phyloP scores from a whole-genome alignment of 2,113 vertebrate genomes.

The Stegostoma tigrinum region DNA sequence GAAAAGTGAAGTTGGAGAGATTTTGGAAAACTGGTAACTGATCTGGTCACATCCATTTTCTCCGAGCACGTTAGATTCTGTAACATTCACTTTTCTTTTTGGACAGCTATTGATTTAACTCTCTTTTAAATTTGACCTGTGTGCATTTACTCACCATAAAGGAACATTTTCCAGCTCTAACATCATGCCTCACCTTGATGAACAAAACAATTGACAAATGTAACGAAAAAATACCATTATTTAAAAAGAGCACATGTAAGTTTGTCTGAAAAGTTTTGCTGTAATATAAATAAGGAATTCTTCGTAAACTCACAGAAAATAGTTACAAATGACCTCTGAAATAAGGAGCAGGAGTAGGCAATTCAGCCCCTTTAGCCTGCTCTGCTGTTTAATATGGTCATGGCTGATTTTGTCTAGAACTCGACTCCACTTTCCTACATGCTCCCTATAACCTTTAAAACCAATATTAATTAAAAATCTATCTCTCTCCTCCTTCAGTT shows the following conservation, averaged over 20 bases:
- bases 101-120: background rate
- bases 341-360: too few species aligned
- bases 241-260: background rate
- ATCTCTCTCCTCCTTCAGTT: too few species aligned
- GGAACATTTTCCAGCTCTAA: background rate
- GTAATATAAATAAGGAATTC: too few species aligned
- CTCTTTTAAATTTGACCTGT: background rate
- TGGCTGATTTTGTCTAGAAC: too few species aligned
- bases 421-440: too few species aligned
- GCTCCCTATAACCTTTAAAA: too few species aligned
- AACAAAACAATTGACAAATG: background rate
- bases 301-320: too few species aligned
- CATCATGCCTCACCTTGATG: background rate
- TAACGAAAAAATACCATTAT: background rate
- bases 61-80: background rate
- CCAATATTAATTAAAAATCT: too few species aligned
- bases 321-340: too few species aligned
- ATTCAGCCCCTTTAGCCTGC: too few species aligned
- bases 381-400: too few species aligned
- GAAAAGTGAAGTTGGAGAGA: background rate
- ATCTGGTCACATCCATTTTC: background rate
- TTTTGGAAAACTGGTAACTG: background rate
- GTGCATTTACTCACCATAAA: background rate
- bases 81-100: background rate
- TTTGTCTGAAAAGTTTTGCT: too few species aligned